Base-by-base conservation (phyloP, 2,113 vertebrate genomes). In the Bothrops jararaca region DNA sequence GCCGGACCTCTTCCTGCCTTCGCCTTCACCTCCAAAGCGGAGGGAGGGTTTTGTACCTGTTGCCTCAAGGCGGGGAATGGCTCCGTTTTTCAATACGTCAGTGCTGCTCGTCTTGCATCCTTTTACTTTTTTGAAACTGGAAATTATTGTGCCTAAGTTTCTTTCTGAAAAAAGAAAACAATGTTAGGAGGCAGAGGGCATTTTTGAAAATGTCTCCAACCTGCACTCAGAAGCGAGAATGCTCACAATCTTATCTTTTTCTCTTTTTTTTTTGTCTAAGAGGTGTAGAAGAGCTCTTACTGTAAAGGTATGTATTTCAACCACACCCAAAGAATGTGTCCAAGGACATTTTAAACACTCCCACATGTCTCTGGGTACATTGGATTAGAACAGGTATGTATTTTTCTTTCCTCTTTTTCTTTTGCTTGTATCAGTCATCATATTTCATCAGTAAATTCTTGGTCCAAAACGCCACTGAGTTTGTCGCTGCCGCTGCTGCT, bases 401-500 rank as follows among this genome's bases (percentile, higher is more conserved):
- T 93, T 88, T 89, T 93, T 91, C 92, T 86, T 45, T 5, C n/a
- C 22, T 13, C 24, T 23, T n/a, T 6, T 34, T 2, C 3, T 22
- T 52, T 18, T 29, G 42, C 58, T 42, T 94, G 42, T 93, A 86
- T 94, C 92, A 64, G 23, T 57, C 87, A 69, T 95, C 92, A 92
- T 96, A 93, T 89, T 96, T 94, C 94, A 93, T 94, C 94, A 94
- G 50, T 74, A 74, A 92, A 92, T 95, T 95, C 95, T 91, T 94
- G 94, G 89, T 88, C 92, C 95, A 74, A 95, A 54, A 64, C 87
- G 89, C 93, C 93, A 95, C 94, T 52, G 87, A 92, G 92, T 89
- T 94, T 88, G 93, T 89, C 92, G 91, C 0, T 0, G 92, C 90
- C 95, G 94, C 92, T 92, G 90, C 92, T 92, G 90, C 89, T 90